Evolutionary conservation across 2,888 invertebrate genomes (phyloP).

Genomic region (Hartigia nigra): DNA sequence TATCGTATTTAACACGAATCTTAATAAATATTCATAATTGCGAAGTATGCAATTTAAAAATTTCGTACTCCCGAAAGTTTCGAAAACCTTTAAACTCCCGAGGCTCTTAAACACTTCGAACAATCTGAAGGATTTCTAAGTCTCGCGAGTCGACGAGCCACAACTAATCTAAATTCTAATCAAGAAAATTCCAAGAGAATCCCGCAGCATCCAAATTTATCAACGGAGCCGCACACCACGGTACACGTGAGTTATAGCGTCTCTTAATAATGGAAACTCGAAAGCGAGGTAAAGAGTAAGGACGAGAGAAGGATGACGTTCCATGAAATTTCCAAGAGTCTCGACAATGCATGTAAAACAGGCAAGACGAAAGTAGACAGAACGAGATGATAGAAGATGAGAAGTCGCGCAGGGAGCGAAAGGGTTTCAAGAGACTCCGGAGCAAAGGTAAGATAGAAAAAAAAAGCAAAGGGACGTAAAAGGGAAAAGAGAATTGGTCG

Average conservation of each 20-base stretch:
- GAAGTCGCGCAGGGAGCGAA: not conserved
- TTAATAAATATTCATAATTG: not conserved
- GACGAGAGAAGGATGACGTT: not conserved
- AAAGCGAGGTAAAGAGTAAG: not conserved
- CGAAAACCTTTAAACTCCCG: not conserved
- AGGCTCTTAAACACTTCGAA: not conserved
- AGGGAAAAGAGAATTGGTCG: constrained; percentile 23
- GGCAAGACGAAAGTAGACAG: not conserved
- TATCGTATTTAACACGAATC: not conserved
- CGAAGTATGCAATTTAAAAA: not conserved
- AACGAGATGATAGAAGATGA: not conserved
- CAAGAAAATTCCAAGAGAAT: not conserved
- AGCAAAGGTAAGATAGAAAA: constrained; percentile 7
- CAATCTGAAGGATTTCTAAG: not conserved
- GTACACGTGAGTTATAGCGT: not conserved
- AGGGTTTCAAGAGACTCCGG: constrained; percentile 9
- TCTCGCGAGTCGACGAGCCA: not conserved
- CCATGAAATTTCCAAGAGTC: not conserved
- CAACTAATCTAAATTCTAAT: not conserved
- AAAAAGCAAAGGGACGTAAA: constrained; percentile 16
- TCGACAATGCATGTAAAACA: not conserved
- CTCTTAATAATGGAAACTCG: not conserved
- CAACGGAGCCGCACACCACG: not conserved
- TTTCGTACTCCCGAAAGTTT: not conserved
- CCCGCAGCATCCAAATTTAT: not conserved